Conservation (phyloP, 2,888 invertebrate genomes). For the Lathronympha strigana region DNA sequence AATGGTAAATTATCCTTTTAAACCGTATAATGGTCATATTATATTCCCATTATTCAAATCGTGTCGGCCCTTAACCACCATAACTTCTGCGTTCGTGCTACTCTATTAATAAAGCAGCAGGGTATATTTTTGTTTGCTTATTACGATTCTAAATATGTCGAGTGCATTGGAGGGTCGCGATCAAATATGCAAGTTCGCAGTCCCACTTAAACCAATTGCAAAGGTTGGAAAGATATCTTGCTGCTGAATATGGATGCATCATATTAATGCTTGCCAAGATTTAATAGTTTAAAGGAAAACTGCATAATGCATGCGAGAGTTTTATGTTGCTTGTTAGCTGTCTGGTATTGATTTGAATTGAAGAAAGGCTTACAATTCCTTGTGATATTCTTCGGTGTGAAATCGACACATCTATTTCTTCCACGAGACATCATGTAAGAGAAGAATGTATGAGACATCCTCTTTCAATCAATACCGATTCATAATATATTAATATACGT, state of each 20-base stretch:
- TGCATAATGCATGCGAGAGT: slow-evolving; percentile 23
- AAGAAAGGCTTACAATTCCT: not conserved
- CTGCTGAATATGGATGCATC: slow-evolving; percentile 33
- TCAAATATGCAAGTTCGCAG: slow-evolving; percentile 66
- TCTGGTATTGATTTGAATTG: slow-evolving; percentile 3
- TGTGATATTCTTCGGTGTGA: not conserved
- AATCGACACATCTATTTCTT: not conserved
- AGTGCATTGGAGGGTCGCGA: slow-evolving; percentile 44
- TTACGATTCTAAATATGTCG: not conserved
- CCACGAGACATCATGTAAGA: too few relatives aligned
- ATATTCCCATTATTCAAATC: slow-evolving; percentile 32
- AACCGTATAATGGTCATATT: slow-evolving; percentile 32
- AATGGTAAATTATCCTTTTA: slow-evolving; percentile 31
- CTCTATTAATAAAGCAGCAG: not conserved
- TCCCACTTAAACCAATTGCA: slow-evolving; percentile 66
- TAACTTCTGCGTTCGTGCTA: not conserved
- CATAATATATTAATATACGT: too few relatives aligned
- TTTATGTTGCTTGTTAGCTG: slow-evolving; percentile 10
- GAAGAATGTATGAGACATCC: too few relatives aligned
- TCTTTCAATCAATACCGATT: too few relatives aligned
- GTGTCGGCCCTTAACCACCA: slow-evolving; percentile 16
- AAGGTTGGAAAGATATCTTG: slow-evolving; percentile 47
- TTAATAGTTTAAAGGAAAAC: slow-evolving; percentile 39
- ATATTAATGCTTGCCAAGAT: slow-evolving; percentile 41
- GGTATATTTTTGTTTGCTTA: slow-evolving; percentile 25